A percentile compares a stretch with the other conserved stretches of the same genome.
phyloP scores from a whole-genome alignment of 2,888 invertebrate genomes.

The Matsumyia berberina region DNA sequence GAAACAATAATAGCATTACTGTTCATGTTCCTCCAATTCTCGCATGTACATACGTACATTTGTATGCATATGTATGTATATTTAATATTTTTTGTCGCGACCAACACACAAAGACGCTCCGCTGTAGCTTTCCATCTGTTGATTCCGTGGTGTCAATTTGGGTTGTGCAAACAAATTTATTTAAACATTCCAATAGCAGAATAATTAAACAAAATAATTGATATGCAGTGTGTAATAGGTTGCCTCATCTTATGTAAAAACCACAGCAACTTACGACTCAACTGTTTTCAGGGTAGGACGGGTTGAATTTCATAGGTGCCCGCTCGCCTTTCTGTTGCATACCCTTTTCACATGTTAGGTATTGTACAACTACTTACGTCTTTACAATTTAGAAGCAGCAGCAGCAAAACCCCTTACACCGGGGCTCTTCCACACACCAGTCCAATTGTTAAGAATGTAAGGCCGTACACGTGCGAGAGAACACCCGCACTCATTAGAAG shows the following conservation, averaged over 20 bases:
- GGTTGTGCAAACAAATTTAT: background rate
- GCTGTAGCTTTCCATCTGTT: too few species aligned
- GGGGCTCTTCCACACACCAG: too few species aligned
- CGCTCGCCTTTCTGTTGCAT: background rate
- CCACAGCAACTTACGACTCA: background rate
- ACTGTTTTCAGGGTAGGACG: background rate
- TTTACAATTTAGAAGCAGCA: too few species aligned
- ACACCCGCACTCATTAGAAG: conserved; percentile 15
- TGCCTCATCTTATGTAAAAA: background rate
- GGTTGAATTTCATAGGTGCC: background rate
- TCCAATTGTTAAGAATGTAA: background rate
- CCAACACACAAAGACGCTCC: too few species aligned
- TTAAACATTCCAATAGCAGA: background rate
- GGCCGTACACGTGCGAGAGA: background rate
- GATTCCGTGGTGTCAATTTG: background rate
- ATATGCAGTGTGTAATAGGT: background rate
- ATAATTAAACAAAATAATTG: background rate
- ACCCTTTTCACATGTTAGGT: background rate
- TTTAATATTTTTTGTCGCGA: background rate
- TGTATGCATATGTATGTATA: background rate
- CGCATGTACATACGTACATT: background rate
- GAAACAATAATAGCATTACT: too few species aligned
- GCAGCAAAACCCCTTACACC: too few species aligned
- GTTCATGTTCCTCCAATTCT: too few species aligned
- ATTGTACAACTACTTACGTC: background rate